Base-by-base conservation (phyloP, 2,888 invertebrate species). In the Melipona beecheii region DNA sequence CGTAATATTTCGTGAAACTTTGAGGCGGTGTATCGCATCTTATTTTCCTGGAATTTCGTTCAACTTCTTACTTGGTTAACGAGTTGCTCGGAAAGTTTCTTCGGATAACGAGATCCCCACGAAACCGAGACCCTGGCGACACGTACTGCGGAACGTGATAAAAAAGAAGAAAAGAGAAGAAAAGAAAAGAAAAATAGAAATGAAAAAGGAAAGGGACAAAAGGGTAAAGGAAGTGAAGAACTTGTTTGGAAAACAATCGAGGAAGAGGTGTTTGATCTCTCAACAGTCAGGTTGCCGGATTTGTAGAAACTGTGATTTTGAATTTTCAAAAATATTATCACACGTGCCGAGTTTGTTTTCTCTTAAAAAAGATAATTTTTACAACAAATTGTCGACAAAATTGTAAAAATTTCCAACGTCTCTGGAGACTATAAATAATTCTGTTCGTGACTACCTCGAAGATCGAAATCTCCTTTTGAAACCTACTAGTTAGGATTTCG, bases 1-100 rank as follows among this genome's bases (percentile, higher is more conserved):
- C 69, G 71, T 75, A 71, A 75, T 56, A 71, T 54, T 80, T 75
- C 54, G 49, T 70, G 58, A 56, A 81, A 81, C 66, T 70, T 81
- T 11, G 54, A 52, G 24, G 58, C 17, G 65, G 74, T 60, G 52
- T 77, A 64, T 66, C 70, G 71, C 58, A 50, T 73, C 73, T 78
- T 78, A 73, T 81, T 81, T 81, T 78, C 69, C 73, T 50, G 58
- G 74, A 74, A 79, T 82, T 79, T 64, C 74, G 36, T 27, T 54
- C 50, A 70, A 78, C 56, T 81, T 72, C 65, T 11, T 27, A 13
- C 43, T 17, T 13, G 50, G 64, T 70, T 82, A 82, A 82, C 56
- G 74, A 82, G 81, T 79, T 82, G 54, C 24, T 17, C 19, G 27
- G 43, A 69, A 79, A 82, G 52, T 79, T 65, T 21, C 27, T 17